Conservation (phyloP, 2,888 invertebrate genomes). For the Leptura quadrifasciata region DNA sequence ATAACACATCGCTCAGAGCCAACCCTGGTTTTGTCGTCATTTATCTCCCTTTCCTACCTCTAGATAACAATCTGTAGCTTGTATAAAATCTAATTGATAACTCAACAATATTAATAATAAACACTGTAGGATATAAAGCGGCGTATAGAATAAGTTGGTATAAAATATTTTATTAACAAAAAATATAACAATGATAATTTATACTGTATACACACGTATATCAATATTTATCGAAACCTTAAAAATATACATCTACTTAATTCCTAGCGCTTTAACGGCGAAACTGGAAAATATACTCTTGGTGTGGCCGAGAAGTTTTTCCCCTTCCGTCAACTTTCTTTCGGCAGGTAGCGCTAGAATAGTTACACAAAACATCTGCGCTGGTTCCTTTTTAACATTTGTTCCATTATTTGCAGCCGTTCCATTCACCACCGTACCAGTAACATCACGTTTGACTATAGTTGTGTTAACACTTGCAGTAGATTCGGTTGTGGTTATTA, state of each 20-base stretch:
- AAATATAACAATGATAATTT: neutral
- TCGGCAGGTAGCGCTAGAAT: constrained; percentile 65
- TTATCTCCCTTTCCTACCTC: no score
- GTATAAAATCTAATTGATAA: no score
- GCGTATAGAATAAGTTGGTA: no score
- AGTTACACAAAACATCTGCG: constrained; percentile 65
- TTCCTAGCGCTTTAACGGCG: constrained; percentile 59
- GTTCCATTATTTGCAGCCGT: constrained; percentile 42
- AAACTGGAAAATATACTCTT: constrained; percentile 60
- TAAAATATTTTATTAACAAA: neutral
- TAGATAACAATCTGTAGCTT: no score
- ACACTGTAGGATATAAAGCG: no score
- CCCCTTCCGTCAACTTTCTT: constrained; percentile 61
- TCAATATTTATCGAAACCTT: neutral
- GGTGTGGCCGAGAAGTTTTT: constrained; percentile 56
- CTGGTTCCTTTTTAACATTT: constrained; percentile 36
- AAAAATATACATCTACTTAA: constrained; percentile 43
- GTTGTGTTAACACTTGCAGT: constrained; percentile 42
- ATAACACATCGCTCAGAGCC: no score
- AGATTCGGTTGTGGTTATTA: constrained; percentile 45
- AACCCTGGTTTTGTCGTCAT: no score
- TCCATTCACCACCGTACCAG: constrained; percentile 24
- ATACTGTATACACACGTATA: neutral
- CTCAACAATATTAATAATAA: no score
- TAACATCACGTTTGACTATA: neutral